Evolutionary conservation across 2,113 vertebrate species (phyloP).

Genomic region (Lepisosteus oculatus): DNA sequence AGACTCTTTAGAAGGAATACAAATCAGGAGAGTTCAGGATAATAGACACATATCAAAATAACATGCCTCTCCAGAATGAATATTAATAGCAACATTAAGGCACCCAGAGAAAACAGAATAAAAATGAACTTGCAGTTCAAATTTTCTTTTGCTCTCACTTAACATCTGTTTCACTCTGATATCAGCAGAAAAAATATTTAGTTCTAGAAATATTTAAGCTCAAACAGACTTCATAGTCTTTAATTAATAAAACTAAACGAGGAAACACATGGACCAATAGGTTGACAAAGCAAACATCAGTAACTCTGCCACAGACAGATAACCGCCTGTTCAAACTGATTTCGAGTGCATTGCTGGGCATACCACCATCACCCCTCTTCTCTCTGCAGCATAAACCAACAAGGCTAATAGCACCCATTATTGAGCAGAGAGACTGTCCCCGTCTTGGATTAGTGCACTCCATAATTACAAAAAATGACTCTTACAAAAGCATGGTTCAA

Average conservation of each 20-base stretch:
- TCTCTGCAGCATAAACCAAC: conserved; percentile 30
- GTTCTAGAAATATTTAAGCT: conserved; percentile 41
- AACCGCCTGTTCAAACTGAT: conserved; percentile 35
- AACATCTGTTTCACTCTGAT: conserved; percentile 44
- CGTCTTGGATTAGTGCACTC: conserved; percentile 27
- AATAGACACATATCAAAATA: too few relatives aligned
- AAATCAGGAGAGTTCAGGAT: too few relatives aligned
- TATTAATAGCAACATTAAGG: conserved; percentile 17
- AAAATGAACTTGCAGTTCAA: conserved; percentile 21
- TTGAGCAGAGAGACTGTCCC: conserved; percentile 21
- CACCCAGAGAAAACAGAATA: background rate
- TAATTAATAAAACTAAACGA: conserved; percentile 41
- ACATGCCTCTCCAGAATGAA: too few relatives aligned
- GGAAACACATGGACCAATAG: conserved; percentile 27
- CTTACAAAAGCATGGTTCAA: conserved; percentile 28
- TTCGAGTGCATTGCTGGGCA: conserved; percentile 30
- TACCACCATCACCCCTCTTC: conserved; percentile 23
- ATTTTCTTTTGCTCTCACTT: conserved; percentile 35
- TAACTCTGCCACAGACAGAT: conserved; percentile 36
- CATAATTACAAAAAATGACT: conserved; percentile 41
- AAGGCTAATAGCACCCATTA: conserved; percentile 42
- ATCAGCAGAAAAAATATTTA: conserved; percentile 36
- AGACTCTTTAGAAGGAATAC: too few relatives aligned
- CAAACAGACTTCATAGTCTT: conserved; percentile 38
- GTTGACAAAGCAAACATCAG: conserved; percentile 33